Evolutionary conservation across 2,888 invertebrate species (phyloP), one percentile per base, ranked within the genome.

Genomic region (Xestobium rufovillosum): DNA sequence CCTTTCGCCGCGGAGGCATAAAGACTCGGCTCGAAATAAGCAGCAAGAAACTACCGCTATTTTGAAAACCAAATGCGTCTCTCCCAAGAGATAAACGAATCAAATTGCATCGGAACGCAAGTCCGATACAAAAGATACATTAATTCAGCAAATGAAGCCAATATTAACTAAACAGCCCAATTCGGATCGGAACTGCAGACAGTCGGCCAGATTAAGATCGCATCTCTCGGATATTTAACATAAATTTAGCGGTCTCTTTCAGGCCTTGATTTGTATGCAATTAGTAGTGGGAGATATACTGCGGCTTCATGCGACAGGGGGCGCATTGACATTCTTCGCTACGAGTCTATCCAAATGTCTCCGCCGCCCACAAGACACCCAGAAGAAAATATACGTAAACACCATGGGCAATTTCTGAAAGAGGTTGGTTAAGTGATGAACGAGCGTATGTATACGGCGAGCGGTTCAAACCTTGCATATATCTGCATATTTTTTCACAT

Each of bases 281-380:
- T 55, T 55, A 55, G 55, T 48, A 52, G 49, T 41, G 33, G 50
- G 48, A 59, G 55, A 59, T 54, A 50, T 56, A 57, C 52, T 53
- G 52, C 52, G 49, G 49, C 34, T 49, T 45, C 47, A 42, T 38
- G 49, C 45, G 54, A 44, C 34, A 53, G 52, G 55, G 47, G 48
- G 43, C 46, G 49, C 58, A 60, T 60, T 60, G 59, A 60, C 59
- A 60, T 60, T 59, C 59, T 58, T 55, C 41, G 50, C 47, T 49
- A n/a, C n/a, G n/a, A n/a, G n/a, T n/a, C n/a, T n/a, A n/a, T n/a
- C n/a, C n/a, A n/a, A n/a, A n/a, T n/a, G n/a, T n/a, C n/a, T n/a
- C n/a, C n/a, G n/a, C n/a, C n/a, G n/a, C n/a, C n/a, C n/a, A n/a
- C n/a, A n/a, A n/a, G n/a, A n/a, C n/a, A n/a, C n/a, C n/a, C n/a